phyloP scores from a whole-genome alignment of 1,140 invertebrate species.

The Brachionus rotundiformis region DNA sequence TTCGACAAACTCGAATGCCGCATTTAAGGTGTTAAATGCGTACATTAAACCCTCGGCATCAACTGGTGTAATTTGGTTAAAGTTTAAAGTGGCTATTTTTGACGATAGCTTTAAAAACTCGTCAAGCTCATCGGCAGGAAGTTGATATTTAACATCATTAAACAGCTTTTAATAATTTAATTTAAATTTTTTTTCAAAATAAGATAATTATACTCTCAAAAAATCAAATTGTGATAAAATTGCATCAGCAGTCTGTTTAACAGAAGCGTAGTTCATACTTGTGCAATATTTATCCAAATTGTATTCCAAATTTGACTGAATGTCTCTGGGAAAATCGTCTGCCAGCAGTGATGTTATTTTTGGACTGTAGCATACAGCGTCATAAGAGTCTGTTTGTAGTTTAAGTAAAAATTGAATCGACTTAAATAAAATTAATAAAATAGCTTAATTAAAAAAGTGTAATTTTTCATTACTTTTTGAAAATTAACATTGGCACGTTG shows the following conservation, averaged over 20 bases:
- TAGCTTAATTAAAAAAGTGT: background rate
- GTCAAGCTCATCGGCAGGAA: constrained; percentile 5
- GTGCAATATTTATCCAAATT: constrained; percentile 22
- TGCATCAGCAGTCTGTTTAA: background rate
- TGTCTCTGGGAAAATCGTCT: background rate
- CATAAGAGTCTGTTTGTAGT: constrained; percentile 12
- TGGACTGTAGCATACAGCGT: constrained; percentile 23
- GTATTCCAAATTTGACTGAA: constrained; percentile 44
- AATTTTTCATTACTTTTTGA: constrained; percentile 11
- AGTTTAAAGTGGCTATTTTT: constrained; percentile 33
- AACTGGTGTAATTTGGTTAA: background rate
- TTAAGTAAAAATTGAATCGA: constrained; percentile 25
- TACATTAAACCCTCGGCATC: constrained; percentile 20
- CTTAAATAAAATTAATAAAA: background rate
- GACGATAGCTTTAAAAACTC: background rate
- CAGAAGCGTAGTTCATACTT: background rate
- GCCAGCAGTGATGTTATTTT: constrained; percentile 29
- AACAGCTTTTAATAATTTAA: constrained; percentile 6
- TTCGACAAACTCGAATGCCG: constrained; percentile 16
- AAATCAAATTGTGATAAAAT: constrained; percentile 14
- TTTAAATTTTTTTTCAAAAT: too few species aligned
- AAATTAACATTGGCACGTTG: constrained; percentile 21
- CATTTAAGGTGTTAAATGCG: constrained; percentile 41
- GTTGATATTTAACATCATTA: background rate
- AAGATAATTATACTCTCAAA: too few species aligned